Conservation (phyloP, 2,113 vertebrate genomes). For the Nothocercus nigrocapillus region DNA sequence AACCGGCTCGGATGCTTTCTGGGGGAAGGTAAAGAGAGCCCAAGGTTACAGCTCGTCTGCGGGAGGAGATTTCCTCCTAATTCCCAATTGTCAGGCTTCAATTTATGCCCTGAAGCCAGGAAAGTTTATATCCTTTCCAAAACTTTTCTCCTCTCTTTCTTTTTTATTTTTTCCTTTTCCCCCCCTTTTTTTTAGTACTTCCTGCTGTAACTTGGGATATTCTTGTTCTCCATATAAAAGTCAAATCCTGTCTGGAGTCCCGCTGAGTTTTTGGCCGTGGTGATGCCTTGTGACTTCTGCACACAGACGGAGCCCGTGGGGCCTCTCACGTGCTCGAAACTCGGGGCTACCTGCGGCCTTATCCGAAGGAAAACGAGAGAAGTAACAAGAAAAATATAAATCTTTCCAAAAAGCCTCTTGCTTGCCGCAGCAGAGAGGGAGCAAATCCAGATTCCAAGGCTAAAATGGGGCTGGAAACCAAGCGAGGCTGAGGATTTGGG, state of each 20-base stretch:
- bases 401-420: neutral
- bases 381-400: neutral
- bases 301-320: neutral
- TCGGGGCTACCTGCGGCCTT: accelerated
- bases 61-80: slow-evolving; percentile 61
- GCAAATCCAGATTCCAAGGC: neutral
- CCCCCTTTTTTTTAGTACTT: slow-evolving; percentile 19
- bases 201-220: slow-evolving; percentile 53
- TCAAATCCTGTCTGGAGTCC: neutral
- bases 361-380: neutral
- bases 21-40: neutral
- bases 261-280: neutral
- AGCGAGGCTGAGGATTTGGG: neutral
- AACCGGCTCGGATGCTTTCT: neutral
- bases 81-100: slow-evolving; percentile 53
- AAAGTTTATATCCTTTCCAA: slow-evolving; percentile 69
- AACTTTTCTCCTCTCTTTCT: neutral
- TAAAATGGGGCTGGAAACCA: neutral
- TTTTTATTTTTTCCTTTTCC: neutral
- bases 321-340: neutral
- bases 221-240: slow-evolving; percentile 38
- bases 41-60: neutral
- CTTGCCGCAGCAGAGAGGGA: accelerated
- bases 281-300: neutral
- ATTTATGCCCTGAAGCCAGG: slow-evolving; percentile 54